These are phyloP conservation scores for Choloepus hoffmanni DNA, from an alignment of 2,113 vertebrate species.

Conservation along the genomic window DNA sequence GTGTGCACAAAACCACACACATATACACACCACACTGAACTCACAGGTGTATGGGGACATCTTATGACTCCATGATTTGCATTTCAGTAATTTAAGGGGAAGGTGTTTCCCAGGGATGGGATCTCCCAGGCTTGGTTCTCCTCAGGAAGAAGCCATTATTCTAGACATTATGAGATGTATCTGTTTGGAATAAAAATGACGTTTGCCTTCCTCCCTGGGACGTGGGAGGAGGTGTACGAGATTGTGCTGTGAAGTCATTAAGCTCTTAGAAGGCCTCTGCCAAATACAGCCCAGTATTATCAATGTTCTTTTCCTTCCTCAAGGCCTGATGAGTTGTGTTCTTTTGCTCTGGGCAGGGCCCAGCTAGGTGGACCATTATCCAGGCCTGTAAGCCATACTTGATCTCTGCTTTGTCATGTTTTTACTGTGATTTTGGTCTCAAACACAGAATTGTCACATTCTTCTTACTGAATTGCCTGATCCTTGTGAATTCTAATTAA, in stretches of 20 bases:
- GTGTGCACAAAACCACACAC: background rate
- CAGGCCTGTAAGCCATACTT: constrained; percentile 39
- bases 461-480: background rate
- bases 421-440: constrained; percentile 66
- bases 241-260: constrained; percentile 74
- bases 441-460: constrained; percentile 55
- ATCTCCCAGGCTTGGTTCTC: background rate
- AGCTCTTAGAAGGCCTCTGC: constrained; percentile 49
- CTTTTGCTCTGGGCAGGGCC: background rate
- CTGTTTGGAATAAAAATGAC: constrained; percentile 25
- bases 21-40: background rate
- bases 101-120: constrained; percentile 27
- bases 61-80: constrained; percentile 56
- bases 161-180: background rate
- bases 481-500: constrained; percentile 55
- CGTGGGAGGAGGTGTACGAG: constrained; percentile 4
- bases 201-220: constrained; percentile 36
- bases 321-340: background rate
- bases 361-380: background rate
- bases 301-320: constrained; percentile 52
- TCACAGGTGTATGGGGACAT: background rate
- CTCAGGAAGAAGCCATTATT: constrained; percentile 43
- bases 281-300: constrained; percentile 58
- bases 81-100: constrained; percentile 65
- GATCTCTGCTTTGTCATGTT: constrained; percentile 48